Evolutionary conservation across 2,113 vertebrate genomes (phyloP).

Genomic region (Proteles cristata): DNA sequence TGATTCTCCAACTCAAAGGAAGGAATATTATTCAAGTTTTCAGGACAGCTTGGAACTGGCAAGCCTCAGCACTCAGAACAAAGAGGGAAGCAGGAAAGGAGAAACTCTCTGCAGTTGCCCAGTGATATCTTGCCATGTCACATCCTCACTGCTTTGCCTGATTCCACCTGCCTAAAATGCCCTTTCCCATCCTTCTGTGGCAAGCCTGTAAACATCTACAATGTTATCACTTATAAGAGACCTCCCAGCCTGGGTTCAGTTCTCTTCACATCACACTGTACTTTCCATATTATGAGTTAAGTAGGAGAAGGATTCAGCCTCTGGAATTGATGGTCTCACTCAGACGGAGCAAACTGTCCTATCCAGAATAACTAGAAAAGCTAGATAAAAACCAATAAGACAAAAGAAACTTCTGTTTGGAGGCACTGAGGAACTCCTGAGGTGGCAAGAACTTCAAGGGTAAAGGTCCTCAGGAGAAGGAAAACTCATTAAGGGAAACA

Average conservation of each 20-base stretch:
- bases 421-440: neutral
- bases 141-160: rapidly evolving
- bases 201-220: neutral
- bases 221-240: neutral
- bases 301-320: neutral
- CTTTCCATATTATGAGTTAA: neutral
- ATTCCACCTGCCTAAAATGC: neutral
- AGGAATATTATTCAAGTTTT: neutral
- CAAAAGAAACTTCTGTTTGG: neutral
- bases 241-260: neutral
- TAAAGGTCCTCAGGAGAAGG: neutral
- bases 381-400: neutral
- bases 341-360: neutral
- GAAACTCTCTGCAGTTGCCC: neutral
- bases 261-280: neutral
- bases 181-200: neutral
- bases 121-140: neutral
- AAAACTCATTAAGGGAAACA: neutral
- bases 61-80: neutral
- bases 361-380: neutral
- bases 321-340: neutral
- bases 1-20: neutral
- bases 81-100: neutral
- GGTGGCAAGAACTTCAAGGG: neutral
- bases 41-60: neutral